Conservation (phyloP, 2,797 vertebrate genomes). For the Gastrophryne carolinensis region DNA sequence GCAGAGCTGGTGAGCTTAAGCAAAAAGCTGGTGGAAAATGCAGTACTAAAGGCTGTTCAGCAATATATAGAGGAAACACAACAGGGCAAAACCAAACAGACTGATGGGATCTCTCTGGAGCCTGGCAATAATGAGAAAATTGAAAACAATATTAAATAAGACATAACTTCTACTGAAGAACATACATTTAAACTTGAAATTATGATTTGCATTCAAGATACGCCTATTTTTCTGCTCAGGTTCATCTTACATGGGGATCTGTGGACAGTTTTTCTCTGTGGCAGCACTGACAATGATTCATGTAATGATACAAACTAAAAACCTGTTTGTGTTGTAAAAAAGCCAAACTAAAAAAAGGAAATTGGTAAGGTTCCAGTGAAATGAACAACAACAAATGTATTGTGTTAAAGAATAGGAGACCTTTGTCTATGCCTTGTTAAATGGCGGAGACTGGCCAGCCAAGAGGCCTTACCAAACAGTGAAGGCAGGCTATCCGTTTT, state of each 20-base stretch:
- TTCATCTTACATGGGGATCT: slow-evolving; percentile 50
- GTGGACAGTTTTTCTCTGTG: slow-evolving; percentile 54
- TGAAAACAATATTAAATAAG: slow-evolving; percentile 66
- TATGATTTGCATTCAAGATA: slow-evolving; percentile 13
- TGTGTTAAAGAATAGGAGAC: slow-evolving; percentile 49
- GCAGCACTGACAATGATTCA: slow-evolving; percentile 52
- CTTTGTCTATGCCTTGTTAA: slow-evolving; percentile 47
- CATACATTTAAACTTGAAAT: slow-evolving; percentile 32
- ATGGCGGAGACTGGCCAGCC: slow-evolving; percentile 38
- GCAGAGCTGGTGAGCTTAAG: slow-evolving; percentile 94
- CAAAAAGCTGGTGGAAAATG: slow-evolving; percentile 92
- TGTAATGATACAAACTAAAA: slow-evolving; percentile 39
- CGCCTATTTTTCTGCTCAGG: slow-evolving; percentile 50
- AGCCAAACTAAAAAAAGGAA: slow-evolving; percentile 49
- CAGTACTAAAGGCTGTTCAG: slow-evolving; percentile 89
- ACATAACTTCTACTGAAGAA: slow-evolving; percentile 48
- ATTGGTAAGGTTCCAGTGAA: slow-evolving; percentile 38
- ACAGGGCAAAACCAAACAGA: slow-evolving; percentile 73
- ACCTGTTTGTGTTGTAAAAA: slow-evolving; percentile 56
- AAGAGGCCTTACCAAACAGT: slow-evolving; percentile 55
- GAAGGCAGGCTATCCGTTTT: slow-evolving; percentile 51
- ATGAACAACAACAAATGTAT: slow-evolving; percentile 24
- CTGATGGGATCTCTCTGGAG: slow-evolving; percentile 68
- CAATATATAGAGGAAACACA: slow-evolving; percentile 96
- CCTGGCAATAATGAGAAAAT: slow-evolving; percentile 55